These are phyloP conservation scores for Pachycephala philippinensis DNA, from an alignment of 2,113 vertebrate species.

Conservation along the genomic window DNA sequence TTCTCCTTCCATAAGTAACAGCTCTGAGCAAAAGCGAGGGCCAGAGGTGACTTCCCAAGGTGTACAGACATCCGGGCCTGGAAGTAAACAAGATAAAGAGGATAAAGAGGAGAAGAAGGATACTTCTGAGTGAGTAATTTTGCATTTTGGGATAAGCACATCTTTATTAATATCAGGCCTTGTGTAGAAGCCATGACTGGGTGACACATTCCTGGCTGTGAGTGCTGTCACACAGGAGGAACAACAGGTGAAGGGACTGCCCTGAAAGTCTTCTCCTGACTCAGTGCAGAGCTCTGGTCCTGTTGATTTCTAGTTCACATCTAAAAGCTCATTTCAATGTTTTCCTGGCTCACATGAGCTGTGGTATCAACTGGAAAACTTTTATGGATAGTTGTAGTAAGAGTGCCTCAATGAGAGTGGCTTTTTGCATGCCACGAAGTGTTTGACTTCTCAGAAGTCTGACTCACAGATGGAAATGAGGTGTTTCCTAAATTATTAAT, in stretches of 20 bases:
- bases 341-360: neutral
- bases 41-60: slow-evolving; percentile 95
- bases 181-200: neutral
- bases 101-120: slow-evolving; percentile 95
- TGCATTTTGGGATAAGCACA: neutral
- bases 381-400: neutral
- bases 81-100: slow-evolving; percentile 85
- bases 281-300: neutral
- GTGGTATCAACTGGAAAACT: neutral
- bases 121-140: slow-evolving; percentile 88
- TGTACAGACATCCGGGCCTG: slow-evolving; percentile 88
- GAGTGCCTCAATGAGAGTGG: neutral
- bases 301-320: neutral
- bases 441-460: neutral
- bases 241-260: neutral
- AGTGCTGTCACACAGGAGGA: neutral
- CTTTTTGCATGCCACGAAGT: neutral
- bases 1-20: slow-evolving; percentile 79
- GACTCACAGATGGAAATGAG: neutral
- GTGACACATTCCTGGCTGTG: neutral
- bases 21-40: slow-evolving; percentile 85
- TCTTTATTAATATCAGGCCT: neutral
- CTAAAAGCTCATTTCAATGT: neutral
- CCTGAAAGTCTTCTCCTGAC: neutral
- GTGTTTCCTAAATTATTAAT: neutral